A percentile compares a stretch with the other conserved stretches of the same genome.
Evolutionary conservation across 2,113 vertebrate species (phyloP).

Genomic region (Odobenus rosmarus): DNA sequence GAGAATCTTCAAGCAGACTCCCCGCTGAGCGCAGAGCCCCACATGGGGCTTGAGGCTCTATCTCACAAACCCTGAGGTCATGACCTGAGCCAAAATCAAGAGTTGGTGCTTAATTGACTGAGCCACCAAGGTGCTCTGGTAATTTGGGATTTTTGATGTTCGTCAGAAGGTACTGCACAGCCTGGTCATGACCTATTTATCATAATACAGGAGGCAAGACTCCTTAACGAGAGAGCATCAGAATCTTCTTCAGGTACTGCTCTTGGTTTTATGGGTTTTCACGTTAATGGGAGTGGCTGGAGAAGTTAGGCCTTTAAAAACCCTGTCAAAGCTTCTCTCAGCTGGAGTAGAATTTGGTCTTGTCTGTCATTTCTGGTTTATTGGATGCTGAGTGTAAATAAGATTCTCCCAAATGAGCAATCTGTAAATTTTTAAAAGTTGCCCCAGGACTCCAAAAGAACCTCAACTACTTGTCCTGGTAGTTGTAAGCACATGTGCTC

Average conservation of each 20-base stretch:
- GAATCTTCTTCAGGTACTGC: not conserved
- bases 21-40: not conserved
- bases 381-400: not conserved
- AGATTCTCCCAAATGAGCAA: not conserved
- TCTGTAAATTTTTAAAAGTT: not conserved
- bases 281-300: not conserved
- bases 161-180: not conserved
- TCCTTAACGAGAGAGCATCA: not conserved
- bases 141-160: not conserved
- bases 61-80: not conserved
- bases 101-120: not conserved
- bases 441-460: not conserved
- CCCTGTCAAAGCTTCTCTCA: not conserved
- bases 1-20: not conserved
- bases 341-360: conserved; percentile 15
- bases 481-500: not conserved
- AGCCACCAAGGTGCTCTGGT: not conserved
- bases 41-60: not conserved
- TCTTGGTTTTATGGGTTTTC: not conserved
- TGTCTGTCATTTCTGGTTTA: not conserved
- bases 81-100: not conserved
- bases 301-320: not conserved
- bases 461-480: not conserved
- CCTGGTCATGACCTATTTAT: not conserved
- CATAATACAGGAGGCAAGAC: not conserved